Evolutionary conservation across 2,113 vertebrate genomes (phyloP).

Genomic region (Elephantulus edwardii): DNA sequence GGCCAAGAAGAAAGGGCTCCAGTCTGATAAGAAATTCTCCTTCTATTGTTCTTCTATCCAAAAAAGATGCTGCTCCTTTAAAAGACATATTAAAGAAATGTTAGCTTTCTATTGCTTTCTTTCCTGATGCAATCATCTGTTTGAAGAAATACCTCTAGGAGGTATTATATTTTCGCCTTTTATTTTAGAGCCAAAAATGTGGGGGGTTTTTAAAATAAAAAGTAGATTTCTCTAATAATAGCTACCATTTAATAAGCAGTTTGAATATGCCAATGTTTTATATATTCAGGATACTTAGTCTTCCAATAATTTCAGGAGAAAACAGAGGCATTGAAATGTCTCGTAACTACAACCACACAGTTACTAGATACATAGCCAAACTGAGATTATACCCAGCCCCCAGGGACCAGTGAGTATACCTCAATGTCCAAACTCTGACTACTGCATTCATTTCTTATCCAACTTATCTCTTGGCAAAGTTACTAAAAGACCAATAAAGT

Average conservation of each 20-base stretch:
- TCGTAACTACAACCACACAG: background rate
- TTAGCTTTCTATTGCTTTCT: no score
- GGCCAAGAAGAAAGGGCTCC: no score
- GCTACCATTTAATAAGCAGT: background rate
- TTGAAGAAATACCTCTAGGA: background rate
- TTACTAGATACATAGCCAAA: background rate
- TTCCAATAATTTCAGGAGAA: background rate
- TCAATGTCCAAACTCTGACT: background rate
- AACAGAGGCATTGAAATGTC: background rate
- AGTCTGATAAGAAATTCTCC: no score
- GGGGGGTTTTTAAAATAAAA: background rate
- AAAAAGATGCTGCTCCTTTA: no score
- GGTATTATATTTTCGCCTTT: background rate
- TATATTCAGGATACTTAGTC: background rate
- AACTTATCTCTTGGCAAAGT: background rate
- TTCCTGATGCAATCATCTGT: background rate
- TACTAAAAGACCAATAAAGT: constrained; percentile 25
- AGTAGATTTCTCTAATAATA: constrained; percentile 14
- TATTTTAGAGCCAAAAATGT: background rate
- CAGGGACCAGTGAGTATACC: no score
- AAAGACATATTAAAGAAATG: no score
- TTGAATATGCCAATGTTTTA: background rate
- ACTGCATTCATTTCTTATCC: background rate
- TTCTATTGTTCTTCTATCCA: no score
- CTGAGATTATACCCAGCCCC: background rate